phyloP scores from a whole-genome alignment of 2,888 invertebrate species.

The Phlogophora meticulosa region DNA sequence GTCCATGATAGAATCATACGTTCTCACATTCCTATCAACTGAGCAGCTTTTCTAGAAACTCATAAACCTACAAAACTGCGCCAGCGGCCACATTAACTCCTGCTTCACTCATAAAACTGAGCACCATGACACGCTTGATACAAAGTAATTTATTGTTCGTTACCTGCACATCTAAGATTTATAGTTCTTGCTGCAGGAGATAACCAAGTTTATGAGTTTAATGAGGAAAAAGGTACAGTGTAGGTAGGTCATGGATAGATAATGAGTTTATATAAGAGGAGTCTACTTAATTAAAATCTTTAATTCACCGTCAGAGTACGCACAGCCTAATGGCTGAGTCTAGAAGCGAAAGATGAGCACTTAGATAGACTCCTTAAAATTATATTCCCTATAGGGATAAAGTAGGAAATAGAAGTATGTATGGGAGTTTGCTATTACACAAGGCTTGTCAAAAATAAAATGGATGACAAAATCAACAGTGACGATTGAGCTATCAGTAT shows the following conservation, averaged over 20 bases:
- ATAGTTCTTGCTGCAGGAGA: constrained; percentile 11
- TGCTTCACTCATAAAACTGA: constrained; percentile 29
- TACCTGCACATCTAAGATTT: constrained; percentile 39
- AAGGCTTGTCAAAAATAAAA: too few species aligned
- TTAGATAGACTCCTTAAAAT: too few species aligned
- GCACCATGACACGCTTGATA: constrained; percentile 39
- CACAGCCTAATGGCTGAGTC: too few species aligned
- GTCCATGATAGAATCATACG: neutral
- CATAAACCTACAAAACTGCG: constrained; percentile 33
- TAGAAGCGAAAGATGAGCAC: too few species aligned
- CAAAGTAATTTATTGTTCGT: constrained; percentile 40
- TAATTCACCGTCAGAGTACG: too few species aligned
- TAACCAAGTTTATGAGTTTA: constrained; percentile 34
- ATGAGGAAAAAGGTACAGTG: constrained; percentile 20
- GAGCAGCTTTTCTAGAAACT: constrained; percentile 7
- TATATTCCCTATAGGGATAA: too few species aligned
- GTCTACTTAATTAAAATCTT: too few species aligned
- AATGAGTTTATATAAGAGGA: too few species aligned
- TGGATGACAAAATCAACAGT: too few species aligned
- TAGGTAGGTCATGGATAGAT: neutral
- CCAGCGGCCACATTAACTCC: constrained; percentile 11
- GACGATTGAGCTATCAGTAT: too few species aligned
- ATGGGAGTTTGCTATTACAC: too few species aligned
- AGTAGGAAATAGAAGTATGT: too few species aligned
- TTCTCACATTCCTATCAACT: neutral